These are phyloP conservation scores for Saturnia pavonia DNA, from an alignment of 2,888 invertebrate genomes.

Conservation along the genomic window DNA sequence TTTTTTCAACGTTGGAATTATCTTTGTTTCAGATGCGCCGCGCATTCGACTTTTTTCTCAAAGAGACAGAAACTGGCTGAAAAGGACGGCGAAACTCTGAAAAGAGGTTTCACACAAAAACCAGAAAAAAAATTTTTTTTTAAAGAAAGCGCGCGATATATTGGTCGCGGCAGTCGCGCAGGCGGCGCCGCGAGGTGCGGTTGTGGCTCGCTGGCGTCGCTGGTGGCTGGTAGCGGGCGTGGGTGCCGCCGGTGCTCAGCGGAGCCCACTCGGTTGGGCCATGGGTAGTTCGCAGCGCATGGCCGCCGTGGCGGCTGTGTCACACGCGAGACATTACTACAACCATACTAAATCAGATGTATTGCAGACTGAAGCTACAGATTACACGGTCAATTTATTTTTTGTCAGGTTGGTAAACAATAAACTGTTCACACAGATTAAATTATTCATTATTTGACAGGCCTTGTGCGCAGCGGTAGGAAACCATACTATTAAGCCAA, in stretches of 20 bases:
- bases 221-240: slow-evolving; percentile 65
- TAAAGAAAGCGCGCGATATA: slow-evolving; percentile 36
- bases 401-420: slow-evolving; percentile 86
- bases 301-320: slow-evolving; percentile 80
- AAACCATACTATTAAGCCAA: neutral
- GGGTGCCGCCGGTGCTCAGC: slow-evolving; percentile 67
- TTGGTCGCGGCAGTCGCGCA: slow-evolving; percentile 57
- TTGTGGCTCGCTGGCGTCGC: slow-evolving; percentile 69
- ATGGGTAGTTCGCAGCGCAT: slow-evolving; percentile 86
- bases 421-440: neutral
- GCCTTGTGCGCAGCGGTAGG: neutral
- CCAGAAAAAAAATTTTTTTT: slow-evolving; percentile 28
- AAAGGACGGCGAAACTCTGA: slow-evolving; percentile 29
- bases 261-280: slow-evolving; percentile 81
- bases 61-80: slow-evolving; percentile 35
- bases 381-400: slow-evolving; percentile 83
- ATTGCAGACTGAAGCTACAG: slow-evolving; percentile 57
- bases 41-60: slow-evolving; percentile 25
- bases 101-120: slow-evolving; percentile 21
- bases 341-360: slow-evolving; percentile 74
- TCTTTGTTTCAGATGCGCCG: slow-evolving; percentile 57
- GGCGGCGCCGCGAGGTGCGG: slow-evolving; percentile 60
- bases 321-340: slow-evolving; percentile 69
- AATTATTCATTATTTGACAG: neutral
- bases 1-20: slow-evolving; percentile 27